These are phyloP conservation scores for Neoarius graeffei DNA, from an alignment of 2,113 vertebrate species.

Conservation along the genomic window DNA sequence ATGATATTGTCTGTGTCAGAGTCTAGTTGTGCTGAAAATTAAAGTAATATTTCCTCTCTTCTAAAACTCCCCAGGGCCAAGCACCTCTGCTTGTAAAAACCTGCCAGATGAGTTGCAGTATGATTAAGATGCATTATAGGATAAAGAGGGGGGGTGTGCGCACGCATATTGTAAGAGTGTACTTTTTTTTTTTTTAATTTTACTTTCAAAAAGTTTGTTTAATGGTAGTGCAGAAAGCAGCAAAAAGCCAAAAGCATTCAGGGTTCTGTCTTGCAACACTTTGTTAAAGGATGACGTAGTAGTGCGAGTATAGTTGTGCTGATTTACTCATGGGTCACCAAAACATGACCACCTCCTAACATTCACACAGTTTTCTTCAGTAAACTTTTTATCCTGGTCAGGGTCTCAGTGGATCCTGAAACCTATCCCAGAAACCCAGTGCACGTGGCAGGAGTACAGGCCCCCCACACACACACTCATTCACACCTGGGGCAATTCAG, in stretches of 20 bases:
- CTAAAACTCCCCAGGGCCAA: not conserved
- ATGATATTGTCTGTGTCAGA: not conserved
- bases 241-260: not conserved
- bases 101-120: conserved; percentile 67
- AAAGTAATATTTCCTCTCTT: not conserved
- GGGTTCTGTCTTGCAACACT: not conserved
- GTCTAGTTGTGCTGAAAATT: not conserved
- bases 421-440: not conserved
- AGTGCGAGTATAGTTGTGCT: not conserved
- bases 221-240: no score
- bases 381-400: not conserved
- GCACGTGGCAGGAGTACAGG: not conserved
- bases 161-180: no score
- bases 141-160: not conserved
- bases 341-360: no score
- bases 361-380: not conserved
- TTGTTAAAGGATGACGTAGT: not conserved
- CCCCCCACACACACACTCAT: not conserved
- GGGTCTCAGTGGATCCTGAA: not conserved
- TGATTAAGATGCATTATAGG: conserved; percentile 55
- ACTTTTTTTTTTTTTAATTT: no score
- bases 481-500: not conserved
- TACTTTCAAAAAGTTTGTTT: no score
- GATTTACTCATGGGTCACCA: not conserved
- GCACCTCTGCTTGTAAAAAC: conserved; percentile 65